phyloP scores from a whole-genome alignment of 2,888 invertebrate genomes.

The Agonum fuliginosum region DNA sequence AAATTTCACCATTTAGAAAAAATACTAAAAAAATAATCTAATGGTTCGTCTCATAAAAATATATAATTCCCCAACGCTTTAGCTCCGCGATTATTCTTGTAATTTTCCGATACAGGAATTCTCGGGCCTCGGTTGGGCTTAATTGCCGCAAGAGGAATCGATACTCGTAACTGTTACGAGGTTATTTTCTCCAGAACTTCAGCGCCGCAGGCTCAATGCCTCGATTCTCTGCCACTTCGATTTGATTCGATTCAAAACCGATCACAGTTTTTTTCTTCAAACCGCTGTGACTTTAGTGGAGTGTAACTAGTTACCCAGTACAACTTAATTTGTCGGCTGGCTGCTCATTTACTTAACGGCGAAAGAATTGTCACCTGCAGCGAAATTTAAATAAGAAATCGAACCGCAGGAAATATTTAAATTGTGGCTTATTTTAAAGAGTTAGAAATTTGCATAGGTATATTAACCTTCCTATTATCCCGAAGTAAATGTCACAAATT shows the following conservation, averaged over 20 bases:
- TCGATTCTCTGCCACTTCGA: too few species aligned
- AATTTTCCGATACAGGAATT: too few species aligned
- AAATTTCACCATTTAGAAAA: too few species aligned
- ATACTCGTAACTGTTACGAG: neutral
- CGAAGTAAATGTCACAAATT: too few species aligned
- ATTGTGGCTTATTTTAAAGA: too few species aligned
- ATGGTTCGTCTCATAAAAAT: too few species aligned
- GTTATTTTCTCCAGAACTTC: neutral
- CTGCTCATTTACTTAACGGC: neutral
- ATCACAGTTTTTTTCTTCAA: neutral
- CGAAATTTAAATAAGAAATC: neutral
- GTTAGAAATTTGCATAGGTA: too few species aligned
- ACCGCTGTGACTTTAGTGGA: neutral
- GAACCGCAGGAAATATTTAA: too few species aligned
- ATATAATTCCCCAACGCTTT: too few species aligned
- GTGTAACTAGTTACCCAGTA: neutral
- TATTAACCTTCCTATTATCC: too few species aligned
- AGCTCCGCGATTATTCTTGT: too few species aligned
- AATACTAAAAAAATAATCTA: too few species aligned
- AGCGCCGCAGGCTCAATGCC: neutral
- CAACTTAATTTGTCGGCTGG: neutral
- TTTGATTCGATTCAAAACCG: neutral
- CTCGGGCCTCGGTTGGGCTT: slow-evolving; percentile 2
- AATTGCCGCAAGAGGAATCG: neutral
- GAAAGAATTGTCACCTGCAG: neutral